phyloP scores from a whole-genome alignment of 2,113 vertebrate species.

The chimpanzee (Pan troglodytes) region DNA sequence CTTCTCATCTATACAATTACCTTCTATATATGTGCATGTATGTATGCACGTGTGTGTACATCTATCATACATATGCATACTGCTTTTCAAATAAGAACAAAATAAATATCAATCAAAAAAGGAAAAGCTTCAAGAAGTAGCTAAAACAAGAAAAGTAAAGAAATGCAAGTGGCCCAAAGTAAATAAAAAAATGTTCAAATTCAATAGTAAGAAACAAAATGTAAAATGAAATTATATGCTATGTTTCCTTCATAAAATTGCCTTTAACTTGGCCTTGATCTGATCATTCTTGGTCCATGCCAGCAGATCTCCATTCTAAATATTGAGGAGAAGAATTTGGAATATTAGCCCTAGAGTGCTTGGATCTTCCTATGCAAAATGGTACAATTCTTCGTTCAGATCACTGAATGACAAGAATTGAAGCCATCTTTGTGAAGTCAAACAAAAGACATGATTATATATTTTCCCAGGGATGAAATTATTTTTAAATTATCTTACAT shows the following conservation, averaged over 20 bases:
- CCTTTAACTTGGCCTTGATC: background rate
- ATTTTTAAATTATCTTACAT: background rate
- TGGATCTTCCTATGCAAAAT: background rate
- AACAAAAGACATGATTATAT: background rate
- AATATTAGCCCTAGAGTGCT: background rate
- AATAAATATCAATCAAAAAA: background rate
- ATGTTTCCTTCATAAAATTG: background rate
- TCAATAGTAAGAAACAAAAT: background rate
- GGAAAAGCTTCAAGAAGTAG: background rate
- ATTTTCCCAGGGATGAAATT: background rate
- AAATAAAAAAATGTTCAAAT: background rate
- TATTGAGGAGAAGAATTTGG: background rate
- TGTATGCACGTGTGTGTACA: background rate
- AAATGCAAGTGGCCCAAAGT: background rate
- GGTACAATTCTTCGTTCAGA: background rate
- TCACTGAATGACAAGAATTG: background rate
- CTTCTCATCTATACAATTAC: background rate
- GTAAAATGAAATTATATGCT: background rate
- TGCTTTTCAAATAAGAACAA: background rate
- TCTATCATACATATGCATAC: background rate
- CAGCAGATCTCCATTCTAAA: background rate
- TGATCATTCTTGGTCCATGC: background rate
- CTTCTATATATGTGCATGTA: background rate
- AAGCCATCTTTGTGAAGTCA: background rate
- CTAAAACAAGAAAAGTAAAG: background rate